These are phyloP conservation scores for Prolemur simus DNA, from an alignment of 2,113 vertebrate genomes.

Conservation along the genomic window DNA sequence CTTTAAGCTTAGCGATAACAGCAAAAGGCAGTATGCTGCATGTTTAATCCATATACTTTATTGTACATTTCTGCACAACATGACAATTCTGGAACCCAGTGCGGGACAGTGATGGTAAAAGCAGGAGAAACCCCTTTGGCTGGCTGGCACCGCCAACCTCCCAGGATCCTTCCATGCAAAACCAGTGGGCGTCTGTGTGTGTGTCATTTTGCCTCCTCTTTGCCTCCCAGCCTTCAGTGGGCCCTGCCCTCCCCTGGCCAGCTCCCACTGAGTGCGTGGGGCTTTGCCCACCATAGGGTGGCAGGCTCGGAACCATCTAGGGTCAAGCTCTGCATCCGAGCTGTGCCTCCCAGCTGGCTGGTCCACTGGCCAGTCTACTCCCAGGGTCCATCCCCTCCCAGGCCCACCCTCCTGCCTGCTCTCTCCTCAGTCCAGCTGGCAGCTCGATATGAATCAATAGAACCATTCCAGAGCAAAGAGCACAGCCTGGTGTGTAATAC, in stretches of 20 bases:
- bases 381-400: neutral
- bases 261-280: neutral
- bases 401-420: neutral
- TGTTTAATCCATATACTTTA: neutral
- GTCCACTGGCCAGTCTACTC: neutral
- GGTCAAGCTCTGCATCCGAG: neutral
- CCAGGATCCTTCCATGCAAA: slow-evolving; percentile 36
- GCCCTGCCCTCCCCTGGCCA: neutral
- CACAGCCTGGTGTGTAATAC: neutral
- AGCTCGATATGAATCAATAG: slow-evolving; percentile 58
- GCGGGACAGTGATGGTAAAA: neutral
- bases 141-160: neutral
- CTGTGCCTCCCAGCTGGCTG: neutral
- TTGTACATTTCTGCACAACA: neutral
- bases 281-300: neutral
- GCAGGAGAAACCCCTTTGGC: neutral
- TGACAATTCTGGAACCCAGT: neutral
- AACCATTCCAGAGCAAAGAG: slow-evolving; percentile 63
- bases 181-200: neutral
- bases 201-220: slow-evolving; percentile 55
- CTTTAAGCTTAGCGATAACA: neutral
- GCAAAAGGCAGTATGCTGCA: neutral
- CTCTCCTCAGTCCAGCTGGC: neutral
- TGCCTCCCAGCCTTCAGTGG: slow-evolving; percentile 37
- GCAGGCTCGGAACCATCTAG: neutral